A percentile compares a stretch with the other conserved stretches of the same genome.
phyloP scores from a whole-genome alignment of 2,888 invertebrate species.

The Eristalis arbustorum region DNA sequence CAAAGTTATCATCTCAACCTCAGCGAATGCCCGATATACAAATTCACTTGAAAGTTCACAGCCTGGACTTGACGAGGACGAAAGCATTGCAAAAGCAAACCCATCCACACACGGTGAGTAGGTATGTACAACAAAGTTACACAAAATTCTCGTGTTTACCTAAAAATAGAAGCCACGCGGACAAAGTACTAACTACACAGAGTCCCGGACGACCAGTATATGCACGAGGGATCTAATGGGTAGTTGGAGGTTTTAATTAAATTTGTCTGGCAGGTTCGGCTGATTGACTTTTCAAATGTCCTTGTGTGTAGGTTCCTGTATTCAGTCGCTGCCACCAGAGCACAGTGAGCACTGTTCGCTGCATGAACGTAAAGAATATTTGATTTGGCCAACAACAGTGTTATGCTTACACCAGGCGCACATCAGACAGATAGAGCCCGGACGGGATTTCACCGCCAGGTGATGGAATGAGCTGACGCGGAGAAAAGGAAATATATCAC shows the following conservation, averaged over 20 bases:
- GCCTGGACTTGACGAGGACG: not conserved
- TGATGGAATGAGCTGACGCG: not conserved
- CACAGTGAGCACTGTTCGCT: not conserved
- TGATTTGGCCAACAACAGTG: slow-evolving; percentile 22
- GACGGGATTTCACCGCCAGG: not conserved
- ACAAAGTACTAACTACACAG: not conserved
- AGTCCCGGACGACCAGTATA: not conserved
- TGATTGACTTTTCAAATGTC: slow-evolving; percentile 63
- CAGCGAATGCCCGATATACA: slow-evolving; percentile 12
- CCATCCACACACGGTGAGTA: slow-evolving; percentile 1
- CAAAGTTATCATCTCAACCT: not conserved
- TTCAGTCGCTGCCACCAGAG: not conserved
- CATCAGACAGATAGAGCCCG: slow-evolving; percentile 4
- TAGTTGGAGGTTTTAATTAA: slow-evolving; percentile 65
- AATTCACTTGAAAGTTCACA: slow-evolving; percentile 29
- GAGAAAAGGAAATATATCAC: slow-evolving; percentile 5
- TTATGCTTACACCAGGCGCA: not conserved
- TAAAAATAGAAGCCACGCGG: slow-evolving; percentile 27
- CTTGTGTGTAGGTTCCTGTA: not conserved
- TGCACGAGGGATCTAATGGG: slow-evolving; percentile 5
- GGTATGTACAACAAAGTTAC: slow-evolving; percentile 23
- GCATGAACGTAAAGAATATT: slow-evolving; percentile 5
- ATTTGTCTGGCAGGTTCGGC: slow-evolving; percentile 63
- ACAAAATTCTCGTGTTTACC: slow-evolving; percentile 45
- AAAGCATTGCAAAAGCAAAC: slow-evolving; percentile 3